These are phyloP conservation scores for Trypoxylus dichotomus DNA, from an alignment of 1,140 invertebrate species.

Conservation along the genomic window DNA sequence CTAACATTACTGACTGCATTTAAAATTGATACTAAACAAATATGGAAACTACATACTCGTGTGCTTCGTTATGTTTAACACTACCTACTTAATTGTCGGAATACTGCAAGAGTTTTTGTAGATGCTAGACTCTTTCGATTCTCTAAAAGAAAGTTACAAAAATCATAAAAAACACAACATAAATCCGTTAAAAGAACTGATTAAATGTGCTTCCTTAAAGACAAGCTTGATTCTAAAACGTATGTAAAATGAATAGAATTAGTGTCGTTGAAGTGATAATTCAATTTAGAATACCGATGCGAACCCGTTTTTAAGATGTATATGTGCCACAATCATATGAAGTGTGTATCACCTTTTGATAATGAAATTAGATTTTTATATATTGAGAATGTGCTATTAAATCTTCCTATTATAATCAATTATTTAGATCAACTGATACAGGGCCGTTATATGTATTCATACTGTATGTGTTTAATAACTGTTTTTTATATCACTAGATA, in stretches of 20 bases:
- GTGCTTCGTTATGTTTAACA: not conserved
- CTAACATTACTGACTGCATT: slow-evolving; percentile 12
- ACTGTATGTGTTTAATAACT: not conserved
- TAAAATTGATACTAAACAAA: slow-evolving; percentile 6
- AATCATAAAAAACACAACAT: not conserved
- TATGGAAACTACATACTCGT: slow-evolving; percentile 10
- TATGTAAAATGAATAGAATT: slow-evolving; percentile 19
- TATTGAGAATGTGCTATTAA: not conserved
- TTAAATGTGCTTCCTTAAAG: slow-evolving; percentile 17
- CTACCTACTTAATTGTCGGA: not conserved
- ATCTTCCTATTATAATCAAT: slow-evolving; percentile 15
- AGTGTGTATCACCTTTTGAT: slow-evolving; percentile 17
- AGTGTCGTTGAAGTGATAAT: slow-evolving; percentile 19
- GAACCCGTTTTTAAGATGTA: not conserved
- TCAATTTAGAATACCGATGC: slow-evolving; percentile 8
- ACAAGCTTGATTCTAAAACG: slow-evolving; percentile 22
- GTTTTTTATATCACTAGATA: not conserved
- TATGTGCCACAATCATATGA: slow-evolving; percentile 15
- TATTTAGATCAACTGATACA: slow-evolving; percentile 22
- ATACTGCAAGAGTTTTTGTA: not conserved
- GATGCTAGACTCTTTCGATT: not conserved
- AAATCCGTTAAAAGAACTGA: slow-evolving; percentile 14
- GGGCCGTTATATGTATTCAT: slow-evolving; percentile 4
- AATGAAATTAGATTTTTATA: slow-evolving; percentile 24
- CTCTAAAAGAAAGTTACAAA: not conserved